phyloP scores from a whole-genome alignment of 2,797 vertebrate genomes.

The Lithobates pipiens region DNA sequence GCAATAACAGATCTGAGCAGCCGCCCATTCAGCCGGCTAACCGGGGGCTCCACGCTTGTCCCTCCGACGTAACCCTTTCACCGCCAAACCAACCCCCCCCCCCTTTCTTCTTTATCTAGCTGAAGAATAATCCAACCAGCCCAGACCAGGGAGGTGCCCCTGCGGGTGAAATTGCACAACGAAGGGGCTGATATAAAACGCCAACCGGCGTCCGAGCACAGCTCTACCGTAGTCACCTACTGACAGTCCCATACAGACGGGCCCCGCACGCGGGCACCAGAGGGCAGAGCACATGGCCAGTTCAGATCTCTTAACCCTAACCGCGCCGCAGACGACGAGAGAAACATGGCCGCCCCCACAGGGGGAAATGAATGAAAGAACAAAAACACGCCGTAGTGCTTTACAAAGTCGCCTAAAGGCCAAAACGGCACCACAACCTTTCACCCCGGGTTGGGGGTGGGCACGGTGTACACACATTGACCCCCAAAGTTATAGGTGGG shows the following conservation, averaged over 20 bases:
- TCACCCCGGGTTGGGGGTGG: not conserved
- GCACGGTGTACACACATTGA: not conserved
- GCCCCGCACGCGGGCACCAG: constrained; percentile 11
- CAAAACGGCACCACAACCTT: not conserved
- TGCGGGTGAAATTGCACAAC: not conserved
- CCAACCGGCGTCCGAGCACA: not conserved
- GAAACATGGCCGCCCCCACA: constrained; percentile 16
- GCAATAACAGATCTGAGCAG: constrained; percentile 44
- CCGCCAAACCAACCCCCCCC: not conserved
- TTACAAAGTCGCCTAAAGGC: not conserved
- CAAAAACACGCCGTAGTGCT: too few species aligned
- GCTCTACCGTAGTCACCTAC: not conserved
- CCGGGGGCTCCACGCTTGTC: constrained; percentile 5
- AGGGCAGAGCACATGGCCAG: not conserved
- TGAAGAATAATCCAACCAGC: not conserved
- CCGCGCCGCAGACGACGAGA: not conserved
- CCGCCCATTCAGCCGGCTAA: not conserved
- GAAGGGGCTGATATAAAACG: not conserved
- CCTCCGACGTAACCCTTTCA: constrained; percentile 12
- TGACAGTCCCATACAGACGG: too few species aligned
- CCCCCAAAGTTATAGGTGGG: too few species aligned
- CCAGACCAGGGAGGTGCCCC: constrained; percentile 11
- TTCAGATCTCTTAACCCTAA: not conserved
- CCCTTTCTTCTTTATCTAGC: not conserved
- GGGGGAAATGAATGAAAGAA: constrained; percentile 25